phyloP scores from a whole-genome alignment of 2,888 invertebrate genomes.

The Noctua janthina region DNA sequence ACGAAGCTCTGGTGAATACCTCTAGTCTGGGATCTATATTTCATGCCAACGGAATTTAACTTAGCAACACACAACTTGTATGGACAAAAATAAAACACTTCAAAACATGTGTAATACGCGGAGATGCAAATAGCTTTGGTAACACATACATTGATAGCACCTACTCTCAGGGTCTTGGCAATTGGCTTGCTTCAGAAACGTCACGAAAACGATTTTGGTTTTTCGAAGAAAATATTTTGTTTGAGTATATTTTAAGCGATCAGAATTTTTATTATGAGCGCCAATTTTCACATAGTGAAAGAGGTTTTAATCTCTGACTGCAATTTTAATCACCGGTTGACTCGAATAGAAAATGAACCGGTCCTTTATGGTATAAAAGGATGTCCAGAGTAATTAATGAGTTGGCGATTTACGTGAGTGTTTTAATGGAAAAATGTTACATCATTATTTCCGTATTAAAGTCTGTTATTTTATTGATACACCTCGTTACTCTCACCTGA shows the following conservation, averaged over 20 bases:
- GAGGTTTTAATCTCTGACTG: not conserved
- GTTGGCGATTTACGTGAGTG: not conserved
- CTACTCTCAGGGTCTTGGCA: not conserved
- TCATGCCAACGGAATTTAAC: not conserved
- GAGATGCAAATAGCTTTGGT: not conserved
- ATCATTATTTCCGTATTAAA: slow-evolving; percentile 11
- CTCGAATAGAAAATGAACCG: not conserved
- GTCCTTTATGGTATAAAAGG: too few relatives aligned
- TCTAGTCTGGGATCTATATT: not conserved
- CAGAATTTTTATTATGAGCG: too few relatives aligned
- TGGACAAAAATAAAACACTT: not conserved
- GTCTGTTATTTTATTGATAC: not conserved
- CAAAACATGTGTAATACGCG: not conserved
- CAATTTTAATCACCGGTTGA: not conserved
- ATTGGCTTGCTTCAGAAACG: not conserved
- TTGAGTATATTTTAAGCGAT: not conserved
- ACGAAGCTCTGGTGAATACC: not conserved
- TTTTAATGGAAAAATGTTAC: not conserved
- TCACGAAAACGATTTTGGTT: not conserved
- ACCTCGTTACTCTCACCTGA: not conserved
- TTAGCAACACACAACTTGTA: not conserved
- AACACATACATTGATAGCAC: not conserved
- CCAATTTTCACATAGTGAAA: not conserved
- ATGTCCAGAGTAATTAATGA: not conserved
- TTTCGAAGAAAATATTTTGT: not conserved